Base-by-base conservation (phyloP, 2,797 vertebrate genomes). In the Pogonophryne albipinna region DNA sequence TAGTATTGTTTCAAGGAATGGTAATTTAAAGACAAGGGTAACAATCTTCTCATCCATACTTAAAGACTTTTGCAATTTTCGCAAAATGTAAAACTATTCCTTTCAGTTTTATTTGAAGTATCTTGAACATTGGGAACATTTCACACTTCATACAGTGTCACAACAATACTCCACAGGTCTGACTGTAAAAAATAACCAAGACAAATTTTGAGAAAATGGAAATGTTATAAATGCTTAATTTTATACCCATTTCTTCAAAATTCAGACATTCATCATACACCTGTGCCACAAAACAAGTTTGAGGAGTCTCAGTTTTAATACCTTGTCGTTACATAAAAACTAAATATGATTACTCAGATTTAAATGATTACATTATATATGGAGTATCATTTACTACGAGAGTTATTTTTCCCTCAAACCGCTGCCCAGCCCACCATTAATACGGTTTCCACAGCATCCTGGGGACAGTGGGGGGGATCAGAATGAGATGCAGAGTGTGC, bases 401-500 rank as follows among this genome's bases (percentile, higher is more conserved):
- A 63, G 14, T 41, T 31, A 9, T 66, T 62, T 68, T 56, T 41
- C 58, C 47, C 2, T 45, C 20, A n/a, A 57, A 17, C 82, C 59
- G 31, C 59, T 59, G 53, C 62, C 57, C 55, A 27, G 70, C 50
- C 20, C 70, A 45, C 72, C 60, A 64, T 77, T 83, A 83, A 77
- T 31, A 34, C 34, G 10, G 55, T 10, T 59, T 78, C 64, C 47
- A 46, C 75, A 60, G 41, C 66, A 62, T 69, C 60, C 63, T 41
- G 12, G 5, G 53, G 67, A 72, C 78, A 50, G 67, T 8, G 67
- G 65, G 27, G 27, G 60, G 82, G 67, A 83, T 79, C 52, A 45
- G 78, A 87, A 89, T 78, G 82, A 87, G 74, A 89, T 85, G 86
- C 88, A 86, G 80, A 62, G 66, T 74, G 77, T 85, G 87, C 87